A percentile compares a stretch with the other conserved stretches of the same genome.
phyloP scores from a whole-genome alignment of 2,888 invertebrate species.

The Sphecodes monilicornis region DNA sequence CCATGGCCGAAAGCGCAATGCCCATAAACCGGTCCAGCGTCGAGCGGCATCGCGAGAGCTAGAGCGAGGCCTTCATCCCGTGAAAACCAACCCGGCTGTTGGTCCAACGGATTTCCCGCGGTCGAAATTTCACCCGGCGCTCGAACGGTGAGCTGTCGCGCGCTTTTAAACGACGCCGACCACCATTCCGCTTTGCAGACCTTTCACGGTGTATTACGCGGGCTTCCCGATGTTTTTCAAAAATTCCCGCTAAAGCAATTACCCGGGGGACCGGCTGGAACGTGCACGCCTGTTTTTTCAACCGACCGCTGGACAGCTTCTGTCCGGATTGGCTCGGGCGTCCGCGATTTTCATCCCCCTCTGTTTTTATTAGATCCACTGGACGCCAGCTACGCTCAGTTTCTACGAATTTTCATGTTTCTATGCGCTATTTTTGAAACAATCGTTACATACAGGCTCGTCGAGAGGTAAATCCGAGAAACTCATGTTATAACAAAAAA shows the following conservation, averaged over 20 bases:
- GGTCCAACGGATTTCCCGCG: constrained; percentile 60
- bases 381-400: not conserved
- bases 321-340: constrained; percentile 21
- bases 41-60: constrained; percentile 61
- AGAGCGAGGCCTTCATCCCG: constrained; percentile 17
- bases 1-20: constrained; percentile 77
- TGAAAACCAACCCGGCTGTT: constrained; percentile 11
- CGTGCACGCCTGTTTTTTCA: constrained; percentile 51
- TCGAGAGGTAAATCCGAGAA: too few relatives aligned
- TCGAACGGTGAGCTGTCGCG: constrained; percentile 29
- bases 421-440: not conserved
- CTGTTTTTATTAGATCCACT: not conserved
- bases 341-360: constrained; percentile 17
- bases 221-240: constrained; percentile 63
- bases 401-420: not conserved
- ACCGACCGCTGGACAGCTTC: constrained; percentile 36
- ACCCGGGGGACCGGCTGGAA: constrained; percentile 19
- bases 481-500: too few relatives aligned
- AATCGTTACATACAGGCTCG: not conserved
- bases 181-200: constrained; percentile 61
- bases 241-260: constrained; percentile 69
- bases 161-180: constrained; percentile 53
- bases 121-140: constrained; percentile 55
- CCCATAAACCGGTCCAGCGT: constrained; percentile 74
- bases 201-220: constrained; percentile 69